Base-by-base conservation (phyloP, 2,797 vertebrate species). In the Notolabrus celidotus region DNA sequence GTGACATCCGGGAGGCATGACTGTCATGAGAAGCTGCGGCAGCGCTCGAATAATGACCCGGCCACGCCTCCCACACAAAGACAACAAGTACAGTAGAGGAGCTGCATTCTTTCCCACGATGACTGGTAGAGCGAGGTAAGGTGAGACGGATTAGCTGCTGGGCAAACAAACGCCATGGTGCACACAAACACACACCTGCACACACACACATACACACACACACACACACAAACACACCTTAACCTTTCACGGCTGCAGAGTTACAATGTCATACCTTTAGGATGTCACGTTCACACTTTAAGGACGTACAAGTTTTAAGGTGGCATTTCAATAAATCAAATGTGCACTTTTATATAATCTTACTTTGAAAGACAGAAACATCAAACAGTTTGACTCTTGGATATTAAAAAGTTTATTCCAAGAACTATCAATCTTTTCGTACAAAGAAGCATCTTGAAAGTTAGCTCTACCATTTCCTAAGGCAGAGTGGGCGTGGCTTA, bases 51-150 rank as follows among this genome's bases (percentile, higher is more conserved):
- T 59, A 69, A 85, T 71, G 72, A 77, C 46, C 19, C 6, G 7
- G 65, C 82, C 84, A 87, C 88, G 55, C 87, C 88, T 82, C 80
- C 19, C 9, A 70, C 81, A 89, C 75, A 90, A 88, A 89, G 74
- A 49, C 4, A 83, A 85, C 84, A 72, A 80, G 77, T 86, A 88
- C 86, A 90, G 86, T 88, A 73, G 83, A 83, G 59, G 71, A 81
- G 79, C 67, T 0, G 65, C 91, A 92, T 92, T 91, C 89, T 92
- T 92, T 92, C 91, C 88, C 91, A 93, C 89, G 80, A 85, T 89
- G 84, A 87, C 85, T 84, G 74, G 84, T 69, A 66, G 85, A 79
- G 82, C 49, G n/a, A 80, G 69, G 88, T 84, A 89, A 90, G 65
- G 53, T 15, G 82, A 89, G 80, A 79, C 75, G 36, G 84, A 83